Base-by-base conservation (phyloP, 1,140 invertebrate genomes). In the Arion vulgaris region DNA sequence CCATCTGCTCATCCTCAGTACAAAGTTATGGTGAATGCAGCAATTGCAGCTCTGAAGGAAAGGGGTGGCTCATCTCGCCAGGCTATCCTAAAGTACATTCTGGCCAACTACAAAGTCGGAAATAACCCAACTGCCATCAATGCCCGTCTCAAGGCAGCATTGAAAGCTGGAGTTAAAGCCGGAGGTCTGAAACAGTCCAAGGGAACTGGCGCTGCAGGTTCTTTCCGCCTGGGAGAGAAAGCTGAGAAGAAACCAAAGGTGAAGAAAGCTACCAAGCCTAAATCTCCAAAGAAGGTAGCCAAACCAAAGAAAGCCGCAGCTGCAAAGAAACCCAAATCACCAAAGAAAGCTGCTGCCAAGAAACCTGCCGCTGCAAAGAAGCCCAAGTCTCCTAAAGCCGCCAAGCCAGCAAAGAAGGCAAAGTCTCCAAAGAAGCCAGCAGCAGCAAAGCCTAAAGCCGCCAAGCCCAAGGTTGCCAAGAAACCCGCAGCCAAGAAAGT, bases 11-110 rank as follows among this genome's bases (percentile, higher is more conserved):
- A 83, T 26, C 82, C 82, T 36, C 62, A 78, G 66, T 83, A 83
- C 68, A 83, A 66, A 49, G 82, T 69, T 11, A 83, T 83, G 82
- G 51, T 83, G 45, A 23, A 45, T 36, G 41, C n/a, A n/a, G 82
- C 82, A 17, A 53, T 83, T 32, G 11, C 38, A n/a, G 51, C 71
- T n/a, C 45, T 71, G 36, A 78, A 83, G 39, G 73, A 83, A 45
- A 53, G 74, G 4, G n/a, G 53, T 78, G 82, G 82, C 4, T 90
- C 90, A 19, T 87, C 85, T 34, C 83, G 88, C 49, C 86, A 86
- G 38, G 90, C n/a, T n/a, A n/a, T 91, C 66, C 77, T 90, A 26
- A 91, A 91, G 68, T 91, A 90, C 85, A 90, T 91, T 78, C 36
- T 83, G 26, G 85, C 87, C 49, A 86, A 88, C 83, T 91, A 88